Base-by-base conservation (phyloP, 2,888 invertebrate genomes). In the Chymomyza amoena region DNA sequence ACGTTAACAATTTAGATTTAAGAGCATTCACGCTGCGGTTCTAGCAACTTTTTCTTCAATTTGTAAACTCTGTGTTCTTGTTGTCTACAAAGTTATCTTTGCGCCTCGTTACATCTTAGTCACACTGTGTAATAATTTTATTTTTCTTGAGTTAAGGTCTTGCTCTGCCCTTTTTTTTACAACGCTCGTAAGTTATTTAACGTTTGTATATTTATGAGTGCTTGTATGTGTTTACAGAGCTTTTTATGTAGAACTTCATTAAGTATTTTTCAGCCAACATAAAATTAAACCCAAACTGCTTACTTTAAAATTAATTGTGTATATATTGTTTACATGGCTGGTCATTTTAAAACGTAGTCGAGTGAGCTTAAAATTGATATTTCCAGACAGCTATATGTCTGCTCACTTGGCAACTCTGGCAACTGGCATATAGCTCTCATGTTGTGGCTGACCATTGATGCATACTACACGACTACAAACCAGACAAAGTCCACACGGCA, bases 91-190 rank as follows among this genome's bases (percentile, higher is more conserved):
- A 54, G 18, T 57, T 74, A 70, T 73, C 68, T 72, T 32, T 36
- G 64, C 66, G 75, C 75, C 64, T 75, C 66, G 67, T 69, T 77
- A 73, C 64, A 66, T 73, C 73, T 74, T 60, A 75, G 78, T 71
- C 78, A 78, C 76, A 75, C 79, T 72, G 69, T 70, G 77, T 28
- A 59, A 78, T 75, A 64, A 78, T 70, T 76, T 78, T 82, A 72
- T 68, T 9, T 73, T 52, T n/a, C 20, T 5, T 18, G 18, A 18
- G 54, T 54, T 54, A 54, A 18, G 57, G 57, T 13, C 15, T 28
- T 57, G 20, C 10, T 1, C 57, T 20, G 32, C 7, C 18, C 15
- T 36, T n/a, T 54, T 56, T 51, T 51, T 66, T 52, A 66, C 66
- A 61, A 45, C 60, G 7, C 32, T 66, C 66, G 54, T 66, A 61